These are phyloP conservation scores for Lasioglossum calceatum DNA, from an alignment of 2,888 invertebrate species.

Conservation along the genomic window DNA sequence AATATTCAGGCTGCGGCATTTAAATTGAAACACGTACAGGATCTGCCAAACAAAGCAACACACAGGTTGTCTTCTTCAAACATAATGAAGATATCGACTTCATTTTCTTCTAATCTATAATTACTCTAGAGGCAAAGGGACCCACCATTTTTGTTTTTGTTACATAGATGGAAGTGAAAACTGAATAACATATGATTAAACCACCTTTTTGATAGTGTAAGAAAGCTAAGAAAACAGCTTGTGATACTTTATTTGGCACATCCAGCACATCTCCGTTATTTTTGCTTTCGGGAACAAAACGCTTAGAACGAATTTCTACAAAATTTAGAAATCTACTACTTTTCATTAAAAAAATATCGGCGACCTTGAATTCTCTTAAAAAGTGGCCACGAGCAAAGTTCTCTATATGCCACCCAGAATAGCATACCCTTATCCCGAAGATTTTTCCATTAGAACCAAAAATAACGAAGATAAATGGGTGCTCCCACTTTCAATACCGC, in stretches of 20 bases:
- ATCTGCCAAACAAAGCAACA: background rate
- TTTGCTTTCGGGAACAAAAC: background rate
- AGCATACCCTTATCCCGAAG: background rate
- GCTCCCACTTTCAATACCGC: background rate
- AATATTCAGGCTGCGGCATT: background rate
- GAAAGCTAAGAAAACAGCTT: background rate
- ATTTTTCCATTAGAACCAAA: background rate
- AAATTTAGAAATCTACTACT: background rate
- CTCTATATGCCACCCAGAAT: background rate
- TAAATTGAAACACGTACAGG: background rate
- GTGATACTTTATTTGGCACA: background rate
- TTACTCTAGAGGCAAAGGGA: background rate
- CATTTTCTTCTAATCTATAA: background rate
- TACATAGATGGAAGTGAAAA: background rate
- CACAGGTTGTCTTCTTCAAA: background rate
- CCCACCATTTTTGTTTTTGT: background rate
- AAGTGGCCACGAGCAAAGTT: background rate
- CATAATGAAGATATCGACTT: background rate
- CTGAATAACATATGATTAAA: background rate
- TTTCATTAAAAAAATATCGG: background rate
- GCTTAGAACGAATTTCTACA: background rate
- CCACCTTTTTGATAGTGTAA: background rate
- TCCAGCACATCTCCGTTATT: background rate
- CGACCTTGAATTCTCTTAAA: background rate
- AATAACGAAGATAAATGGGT: background rate